Evolutionary conservation across 2,888 invertebrate genomes (phyloP), one percentile per base, ranked within the genome.

Genomic region (Zele albiditarsus): DNA sequence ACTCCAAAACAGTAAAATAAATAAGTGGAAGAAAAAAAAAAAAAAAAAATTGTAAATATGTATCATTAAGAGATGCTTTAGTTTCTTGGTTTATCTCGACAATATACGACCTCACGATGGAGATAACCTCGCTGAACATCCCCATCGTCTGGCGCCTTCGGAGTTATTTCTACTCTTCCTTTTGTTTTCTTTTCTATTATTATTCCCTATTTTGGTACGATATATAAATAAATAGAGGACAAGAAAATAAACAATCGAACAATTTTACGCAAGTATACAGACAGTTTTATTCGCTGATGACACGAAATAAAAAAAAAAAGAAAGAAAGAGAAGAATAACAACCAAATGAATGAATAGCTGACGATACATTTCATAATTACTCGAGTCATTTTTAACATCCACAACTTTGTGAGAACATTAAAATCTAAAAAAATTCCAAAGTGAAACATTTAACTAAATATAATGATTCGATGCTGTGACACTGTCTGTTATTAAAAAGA

Each of bases 51-150:
- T 80, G 86, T 86, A 86, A 83, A 86, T 86, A 86, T 83, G 84
- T 86, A 85, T 80, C 77, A 78, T 83, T 84, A 82, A 80, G 70
- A 53, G 20, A 77, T 49, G 77, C 78, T 86, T 86, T 82, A 82
- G 82, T 84, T 84, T 78, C 84, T 84, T 82, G 82, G 82, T 85
- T 86, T 76, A 75, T 82, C 83, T 86, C 79, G 86, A 85, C 83
- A 86, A 86, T 85, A 86, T 76, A 71, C 72, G 33, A 75, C 49
- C 62, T 77, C 76, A 81, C 74, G 78, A 76, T 66, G 75, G 67
- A 66, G 46, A 71, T 71, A 74, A 73, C 70, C 62, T 74, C 38
- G 67, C 63, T 31, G 4, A 53, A 78, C 74, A 76, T 79, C 73
- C 76, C 76, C 77, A 80, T 81, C 75, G 77, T 79, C 74, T 78